Evolutionary conservation across 2,888 invertebrate genomes (phyloP).

Genomic region (Herminia tarsipennalis): DNA sequence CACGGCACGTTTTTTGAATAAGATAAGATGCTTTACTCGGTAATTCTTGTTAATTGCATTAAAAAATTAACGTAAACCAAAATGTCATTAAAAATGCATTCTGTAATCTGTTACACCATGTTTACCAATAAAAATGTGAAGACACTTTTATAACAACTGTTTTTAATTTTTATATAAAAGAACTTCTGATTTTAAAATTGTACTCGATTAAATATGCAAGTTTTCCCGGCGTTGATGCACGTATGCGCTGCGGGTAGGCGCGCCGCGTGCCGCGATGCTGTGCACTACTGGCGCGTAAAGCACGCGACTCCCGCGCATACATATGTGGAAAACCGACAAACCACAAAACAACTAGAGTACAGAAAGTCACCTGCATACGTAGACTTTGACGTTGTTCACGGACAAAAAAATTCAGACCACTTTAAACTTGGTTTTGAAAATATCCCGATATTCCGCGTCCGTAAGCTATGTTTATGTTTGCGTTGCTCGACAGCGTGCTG

Average conservation of each 20-base stretch:
- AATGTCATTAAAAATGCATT: slow-evolving; percentile 15
- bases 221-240: slow-evolving; percentile 53
- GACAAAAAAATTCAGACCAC: too few relatives aligned
- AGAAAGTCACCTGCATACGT: too few relatives aligned
- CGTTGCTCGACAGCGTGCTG: too few relatives aligned
- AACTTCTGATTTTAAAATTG: slow-evolving; percentile 11
- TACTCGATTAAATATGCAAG: slow-evolving; percentile 25
- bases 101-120: slow-evolving; percentile 26
- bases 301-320: slow-evolving; percentile 65
- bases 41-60: too few relatives aligned
- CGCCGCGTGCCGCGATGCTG: slow-evolving; percentile 67
- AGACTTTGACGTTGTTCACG: too few relatives aligned
- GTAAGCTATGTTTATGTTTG: too few relatives aligned
- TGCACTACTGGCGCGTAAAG: slow-evolving; percentile 72
- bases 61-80: too few relatives aligned
- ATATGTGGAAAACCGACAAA: slow-evolving; percentile 76
- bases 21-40: too few relatives aligned
- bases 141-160: slow-evolving; percentile 17
- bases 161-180: slow-evolving; percentile 3
- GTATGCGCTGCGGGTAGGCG: slow-evolving; percentile 63
- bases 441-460: too few relatives aligned
- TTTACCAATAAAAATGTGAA: background rate
- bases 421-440: too few relatives aligned
- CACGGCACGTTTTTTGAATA: too few relatives aligned
- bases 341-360: too few relatives aligned